Base-by-base conservation (phyloP, 1,140 invertebrate species). In the Muscidifurax raptorellus region DNA sequence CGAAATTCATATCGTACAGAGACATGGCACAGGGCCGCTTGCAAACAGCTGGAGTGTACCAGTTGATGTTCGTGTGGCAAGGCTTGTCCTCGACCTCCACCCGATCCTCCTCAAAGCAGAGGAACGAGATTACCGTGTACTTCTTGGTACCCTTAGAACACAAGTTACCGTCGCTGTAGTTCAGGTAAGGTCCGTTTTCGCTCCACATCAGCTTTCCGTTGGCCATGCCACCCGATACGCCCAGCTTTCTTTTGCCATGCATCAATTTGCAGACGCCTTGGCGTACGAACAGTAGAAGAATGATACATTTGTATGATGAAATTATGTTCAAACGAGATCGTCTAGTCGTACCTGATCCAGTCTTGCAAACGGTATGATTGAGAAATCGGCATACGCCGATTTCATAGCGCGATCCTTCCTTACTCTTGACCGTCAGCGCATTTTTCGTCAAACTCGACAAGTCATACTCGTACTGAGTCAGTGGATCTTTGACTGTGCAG, bases 51-150 rank as follows among this genome's bases (percentile, higher is more conserved):
- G 7, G 7, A 3, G 76, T 79, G n/a, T 22, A 18, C 25, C n/a
- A 32, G 7, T 32, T 66, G 28, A 79, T 79, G 18, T 30, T 28
- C 22, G 25, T 66, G 9, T 36, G 28, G 18, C 76, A 79, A 3
- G 30, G 3, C 18, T 79, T 59, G 25, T 79, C 52, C 10, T 75
- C 40, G 47, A 66, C 15, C 1, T 18, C 12, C 2, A 30, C 2
- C 22, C 6, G 47, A 64, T 59, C 32, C 13, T 2, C 15, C 0
- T 28, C 25, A 1, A 6, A 88, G 84, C 94, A 94, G 72, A 91
- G 88, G 86, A 94, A 94, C 85, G 90, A 90, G 85, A 94, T 94
- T 90, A 92, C 88, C 36, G 94, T 94, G 86, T 93, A 94, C 52
- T 87, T 91, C 22, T 71, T 87, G 81, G 83, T 81, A 6, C 84